phyloP scores from a whole-genome alignment of 2,113 vertebrate species.

The Serinus canaria region DNA sequence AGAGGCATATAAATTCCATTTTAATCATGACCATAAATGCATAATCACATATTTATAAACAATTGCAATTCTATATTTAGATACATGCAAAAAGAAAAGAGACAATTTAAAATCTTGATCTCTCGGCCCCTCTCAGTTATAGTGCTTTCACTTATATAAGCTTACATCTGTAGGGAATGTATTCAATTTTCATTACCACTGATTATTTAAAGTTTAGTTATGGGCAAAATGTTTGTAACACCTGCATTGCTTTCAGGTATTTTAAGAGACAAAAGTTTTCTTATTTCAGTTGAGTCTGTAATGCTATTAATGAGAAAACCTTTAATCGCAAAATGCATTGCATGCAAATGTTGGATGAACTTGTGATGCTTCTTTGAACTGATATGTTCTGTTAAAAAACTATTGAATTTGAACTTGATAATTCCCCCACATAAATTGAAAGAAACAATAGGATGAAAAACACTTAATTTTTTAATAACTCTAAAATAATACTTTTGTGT shows the following conservation, averaged over 20 bases:
- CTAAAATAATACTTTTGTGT: neutral
- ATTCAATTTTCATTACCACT: neutral
- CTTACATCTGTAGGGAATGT: neutral
- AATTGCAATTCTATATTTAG: neutral
- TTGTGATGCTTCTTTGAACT: neutral
- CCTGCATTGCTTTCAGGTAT: neutral
- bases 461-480: neutral
- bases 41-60: neutral
- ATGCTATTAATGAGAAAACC: neutral
- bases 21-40: neutral
- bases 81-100: neutral
- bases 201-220: neutral
- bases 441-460: neutral
- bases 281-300: neutral
- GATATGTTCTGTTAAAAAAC: neutral
- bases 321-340: neutral
- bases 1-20: neutral
- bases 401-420: neutral
- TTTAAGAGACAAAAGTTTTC: neutral
- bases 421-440: neutral
- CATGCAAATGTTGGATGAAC: neutral
- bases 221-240: neutral
- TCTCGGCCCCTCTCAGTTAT: neutral
- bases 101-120: neutral
- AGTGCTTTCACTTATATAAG: neutral